Evolutionary conservation across 92 coral and sea anemone species (phyloP), one percentile per base, ranked within the genome.

Genomic region (Phenganax stokvisi): DNA sequence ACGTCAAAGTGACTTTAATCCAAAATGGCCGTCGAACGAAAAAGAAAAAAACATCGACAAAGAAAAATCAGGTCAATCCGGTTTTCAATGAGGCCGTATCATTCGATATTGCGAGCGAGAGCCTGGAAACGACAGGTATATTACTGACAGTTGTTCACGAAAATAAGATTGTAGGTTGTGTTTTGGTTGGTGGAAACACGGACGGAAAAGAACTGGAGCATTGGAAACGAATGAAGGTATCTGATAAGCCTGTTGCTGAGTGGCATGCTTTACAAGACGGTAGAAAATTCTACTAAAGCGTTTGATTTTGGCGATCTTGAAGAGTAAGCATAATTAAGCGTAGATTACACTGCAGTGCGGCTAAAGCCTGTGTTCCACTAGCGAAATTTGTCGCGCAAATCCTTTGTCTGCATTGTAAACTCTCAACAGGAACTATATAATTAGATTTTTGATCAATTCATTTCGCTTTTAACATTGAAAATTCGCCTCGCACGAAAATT

Each of bases 111-210:
- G 71, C 96, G 8, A 75, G 74, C 77, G 97, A 90, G 55, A 84
- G 85, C 47, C 65, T 92, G 87, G 87, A 89, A 84, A 75, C 84
- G 53, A 88, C 89, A 5, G 97, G 89, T 55, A 76, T 92, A 29
- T 80, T 92, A 47, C 75, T 92, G 81, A 90, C 97, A 12, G 97
- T 92, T n/a, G 87, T 92, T 91, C 97, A 92, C 61, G 96, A 89
- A 61, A 90, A 89, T 74, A 89, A 90, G 76, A 82, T 91, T n/a
- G 80, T 92, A 8, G 97, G 97, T 12, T 92, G 92, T 55, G 92
- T 90, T 56, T 86, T 88, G 72, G 88, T 92, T 71, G 97, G 96
- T 17, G 92, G 88, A 3, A 87, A 89, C 55, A 87, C 96, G n/a
- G 85, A 75, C 3, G 96, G 84, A 8, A 90, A 85, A 74, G 92